phyloP scores from a whole-genome alignment of 2,797 vertebrate species.

The Percopsis omiscomaycus region DNA sequence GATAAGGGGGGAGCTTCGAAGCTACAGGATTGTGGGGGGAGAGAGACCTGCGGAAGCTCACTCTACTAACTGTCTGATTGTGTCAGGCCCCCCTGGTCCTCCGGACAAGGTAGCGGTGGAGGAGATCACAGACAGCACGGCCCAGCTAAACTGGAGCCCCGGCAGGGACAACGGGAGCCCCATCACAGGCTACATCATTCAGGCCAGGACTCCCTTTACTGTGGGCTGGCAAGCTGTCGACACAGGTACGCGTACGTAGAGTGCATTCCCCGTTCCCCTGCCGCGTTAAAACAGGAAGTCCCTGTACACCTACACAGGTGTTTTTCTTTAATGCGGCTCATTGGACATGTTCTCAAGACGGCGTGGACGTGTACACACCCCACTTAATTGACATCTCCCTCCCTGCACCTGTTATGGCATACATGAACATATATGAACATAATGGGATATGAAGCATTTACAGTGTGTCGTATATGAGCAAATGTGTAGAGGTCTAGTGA shows the following conservation, averaged over 20 bases:
- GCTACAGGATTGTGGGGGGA: neutral
- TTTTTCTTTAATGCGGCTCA: no score
- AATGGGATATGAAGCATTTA: no score
- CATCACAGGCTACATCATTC: slow-evolving; percentile 79
- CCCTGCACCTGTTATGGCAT: no score
- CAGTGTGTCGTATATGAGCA: no score
- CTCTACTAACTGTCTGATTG: slow-evolving; percentile 48
- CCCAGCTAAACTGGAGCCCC: slow-evolving; percentile 81
- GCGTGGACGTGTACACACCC: no score
- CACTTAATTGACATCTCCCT: no score
- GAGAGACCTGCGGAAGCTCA: slow-evolving; percentile 24
- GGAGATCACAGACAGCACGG: slow-evolving; percentile 84
- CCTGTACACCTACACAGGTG: no score
- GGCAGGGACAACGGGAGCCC: slow-evolving; percentile 83
- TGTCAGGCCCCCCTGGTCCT: slow-evolving; percentile 79
- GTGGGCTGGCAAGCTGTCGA: slow-evolving; percentile 83
- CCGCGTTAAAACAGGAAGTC: no score
- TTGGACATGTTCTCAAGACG: no score
- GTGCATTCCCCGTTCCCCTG: neutral
- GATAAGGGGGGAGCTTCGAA: slow-evolving; percentile 27
- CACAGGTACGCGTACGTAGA: slow-evolving; percentile 67
- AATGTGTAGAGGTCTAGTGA: no score
- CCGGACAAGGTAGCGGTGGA: slow-evolving; percentile 80
- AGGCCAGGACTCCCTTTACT: slow-evolving; percentile 79
- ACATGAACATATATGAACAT: no score